Percentiles rank a stretch among this genome's conserved stretches.
Evolutionary conservation across 2,797 vertebrate genomes (phyloP).

Genomic region (Leptatherina wallacei): DNA sequence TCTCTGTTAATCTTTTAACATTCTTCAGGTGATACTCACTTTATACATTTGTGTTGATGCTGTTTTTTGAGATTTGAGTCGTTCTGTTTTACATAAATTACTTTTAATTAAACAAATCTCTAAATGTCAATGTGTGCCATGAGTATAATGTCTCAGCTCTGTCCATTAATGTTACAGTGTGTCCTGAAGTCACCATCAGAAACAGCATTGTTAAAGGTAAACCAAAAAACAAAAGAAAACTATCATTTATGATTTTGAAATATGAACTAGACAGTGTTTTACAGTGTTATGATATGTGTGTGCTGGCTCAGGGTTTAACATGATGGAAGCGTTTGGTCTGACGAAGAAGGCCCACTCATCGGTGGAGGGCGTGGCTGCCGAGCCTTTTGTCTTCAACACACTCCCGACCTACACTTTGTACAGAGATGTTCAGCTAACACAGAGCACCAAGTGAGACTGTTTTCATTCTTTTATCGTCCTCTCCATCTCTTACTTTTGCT

Average conservation of each 20-base stretch:
- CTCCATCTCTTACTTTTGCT: background rate
- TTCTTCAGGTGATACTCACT: no score
- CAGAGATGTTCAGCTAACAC: constrained; percentile 89
- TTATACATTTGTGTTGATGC: no score
- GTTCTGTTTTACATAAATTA: no score
- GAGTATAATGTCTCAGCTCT: constrained; percentile 8
- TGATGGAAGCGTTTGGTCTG: constrained; percentile 94
- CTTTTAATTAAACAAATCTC: no score
- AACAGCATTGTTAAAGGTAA: constrained; percentile 83
- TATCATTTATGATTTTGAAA: no score
- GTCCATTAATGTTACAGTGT: constrained; percentile 76
- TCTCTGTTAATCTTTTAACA: no score
- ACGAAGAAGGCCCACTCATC: constrained; percentile 87
- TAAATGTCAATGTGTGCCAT: no score
- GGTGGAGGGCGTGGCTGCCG: constrained; percentile 88
- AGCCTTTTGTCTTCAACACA: constrained; percentile 86
- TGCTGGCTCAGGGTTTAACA: constrained; percentile 87
- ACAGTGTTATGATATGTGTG: background rate
- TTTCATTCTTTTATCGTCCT: background rate
- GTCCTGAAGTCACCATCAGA: constrained; percentile 84
- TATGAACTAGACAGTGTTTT: no score
- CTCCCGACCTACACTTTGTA: constrained; percentile 87
- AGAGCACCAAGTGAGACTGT: constrained; percentile 86
- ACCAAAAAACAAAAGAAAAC: background rate
- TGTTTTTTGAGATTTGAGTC: no score